Conservation (phyloP, 2,888 invertebrate species). For the Chloromyia formosa region DNA sequence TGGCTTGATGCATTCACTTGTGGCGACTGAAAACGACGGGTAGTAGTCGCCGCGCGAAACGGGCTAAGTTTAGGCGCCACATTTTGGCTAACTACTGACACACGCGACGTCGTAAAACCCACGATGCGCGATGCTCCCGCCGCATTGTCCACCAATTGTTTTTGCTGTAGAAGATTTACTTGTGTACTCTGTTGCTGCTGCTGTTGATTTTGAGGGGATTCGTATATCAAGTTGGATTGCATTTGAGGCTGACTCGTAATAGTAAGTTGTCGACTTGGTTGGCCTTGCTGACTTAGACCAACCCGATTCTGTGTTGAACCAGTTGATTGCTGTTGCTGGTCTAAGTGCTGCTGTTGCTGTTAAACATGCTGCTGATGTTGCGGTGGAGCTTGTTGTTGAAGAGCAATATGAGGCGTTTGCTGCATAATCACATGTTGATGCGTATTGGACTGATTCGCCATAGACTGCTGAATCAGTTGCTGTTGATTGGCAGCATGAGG, state of each 20-base stretch:
- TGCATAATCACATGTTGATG: constrained; percentile 46
- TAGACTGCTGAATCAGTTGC: too few species aligned
- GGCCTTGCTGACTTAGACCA: constrained; percentile 55
- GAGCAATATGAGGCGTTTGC: constrained; percentile 44
- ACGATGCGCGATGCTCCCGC: constrained; percentile 5
- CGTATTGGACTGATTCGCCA: too few species aligned
- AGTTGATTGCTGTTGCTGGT: too few species aligned
- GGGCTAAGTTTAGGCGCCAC: constrained; percentile 32
- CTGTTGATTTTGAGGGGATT: constrained; percentile 50
- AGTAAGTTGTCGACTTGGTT: constrained; percentile 52
- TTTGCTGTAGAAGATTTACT: constrained; percentile 12
- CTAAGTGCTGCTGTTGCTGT: constrained; percentile 49
- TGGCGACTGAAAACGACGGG: constrained; percentile 33
- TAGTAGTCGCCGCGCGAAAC: constrained; percentile 16
- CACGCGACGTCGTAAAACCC: too few species aligned
- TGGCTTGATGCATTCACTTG: too few species aligned
- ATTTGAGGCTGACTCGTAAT: constrained; percentile 47
- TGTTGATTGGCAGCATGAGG: too few species aligned
- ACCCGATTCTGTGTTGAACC: constrained; percentile 39
- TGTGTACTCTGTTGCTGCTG: constrained; percentile 48
- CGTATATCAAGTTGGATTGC: too few species aligned
- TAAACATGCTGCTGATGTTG: constrained; percentile 48
- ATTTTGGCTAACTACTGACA: too few species aligned
- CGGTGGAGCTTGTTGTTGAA: too few species aligned
- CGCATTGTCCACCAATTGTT: neutral